Base-by-base conservation (phyloP, 2,888 invertebrate species). In the Pinctada fucata region DNA sequence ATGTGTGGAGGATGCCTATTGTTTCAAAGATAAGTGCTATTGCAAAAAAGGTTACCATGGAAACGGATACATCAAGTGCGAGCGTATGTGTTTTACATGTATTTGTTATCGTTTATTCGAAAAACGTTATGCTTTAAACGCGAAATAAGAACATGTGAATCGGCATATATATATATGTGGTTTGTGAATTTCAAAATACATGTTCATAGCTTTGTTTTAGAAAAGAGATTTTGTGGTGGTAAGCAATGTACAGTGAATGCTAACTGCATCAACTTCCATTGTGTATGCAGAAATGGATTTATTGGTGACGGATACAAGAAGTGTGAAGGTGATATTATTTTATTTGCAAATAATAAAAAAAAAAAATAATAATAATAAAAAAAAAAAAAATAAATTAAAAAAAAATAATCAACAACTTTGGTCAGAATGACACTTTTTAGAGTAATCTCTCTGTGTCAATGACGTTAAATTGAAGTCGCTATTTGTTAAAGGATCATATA, bases 1-100 rank as follows among this genome's bases (percentile, higher is more conserved):
- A n/a, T 79, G 79, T 58, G 79, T 72, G n/a, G 66, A 70, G 31
- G 71, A 79, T 71, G 65, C 79, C 3, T 79, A 79, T 48, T 79
- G 79, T 49, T 79, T 66, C 58, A 79, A 49, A 66, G 79, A 75
- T 8, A 31, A 64, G 3, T 79, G 79, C n/a, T 48, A 71, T n/a
- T 79, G 79, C 71, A 79, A 70, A n/a, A 64, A 71, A 51, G 79
- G 79, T 58, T 79, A 75, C 66, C 74, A 79, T 75, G 79, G 79
- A 3, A 75, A 79, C 52, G 79, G 79, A 31, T 75, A 75, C 58
- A 52, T 79, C 16, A 79, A 71, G 66, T 79, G 79, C 71, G 79
- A 79, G 71, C 50, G 79, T 79, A 75, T 71, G 70, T 45, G 6
- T 48, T 71, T 58, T 13, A 58, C 8, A 58, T 58, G 31, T 31